These are phyloP conservation scores for Musca domestica DNA, from an alignment of 1,140 invertebrate species.

Conservation along the genomic window DNA sequence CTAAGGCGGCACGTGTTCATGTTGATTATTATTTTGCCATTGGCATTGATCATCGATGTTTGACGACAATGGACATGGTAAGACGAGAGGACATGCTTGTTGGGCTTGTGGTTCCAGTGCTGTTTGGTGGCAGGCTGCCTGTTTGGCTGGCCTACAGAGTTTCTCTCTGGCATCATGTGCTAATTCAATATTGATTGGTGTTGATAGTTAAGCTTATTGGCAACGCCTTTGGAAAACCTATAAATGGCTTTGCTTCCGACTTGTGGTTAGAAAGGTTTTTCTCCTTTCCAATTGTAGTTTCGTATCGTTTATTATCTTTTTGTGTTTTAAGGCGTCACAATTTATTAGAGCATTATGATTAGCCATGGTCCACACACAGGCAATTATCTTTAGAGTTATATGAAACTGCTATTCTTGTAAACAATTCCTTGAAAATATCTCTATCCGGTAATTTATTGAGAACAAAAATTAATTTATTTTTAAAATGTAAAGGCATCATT, in stretches of 20 bases:
- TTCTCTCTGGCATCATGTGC: conserved; percentile 3
- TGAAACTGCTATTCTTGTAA: conserved; percentile 30
- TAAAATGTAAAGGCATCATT: too few relatives aligned
- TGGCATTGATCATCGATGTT: conserved; percentile 15
- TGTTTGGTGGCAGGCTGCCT: too few relatives aligned
- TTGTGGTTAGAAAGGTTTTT: conserved; percentile 6
- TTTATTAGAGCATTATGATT: conserved; percentile 46
- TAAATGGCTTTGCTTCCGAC: conserved; percentile 20
- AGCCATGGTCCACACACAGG: neutral
- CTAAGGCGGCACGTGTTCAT: conserved; percentile 20
- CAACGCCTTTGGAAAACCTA: conserved; percentile 21
- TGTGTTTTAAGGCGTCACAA: conserved; percentile 36
- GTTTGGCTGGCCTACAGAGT: too few relatives aligned
- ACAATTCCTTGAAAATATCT: conserved; percentile 14
- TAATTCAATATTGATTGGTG: conserved; percentile 27
- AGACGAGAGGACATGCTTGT: neutral
- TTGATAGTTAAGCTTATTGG: conserved; percentile 23
- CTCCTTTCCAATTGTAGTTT: too few relatives aligned
- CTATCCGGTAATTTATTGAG: conserved; percentile 6
- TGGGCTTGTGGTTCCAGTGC: too few relatives aligned
- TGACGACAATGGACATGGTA: conserved; percentile 1
- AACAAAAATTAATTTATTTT: neutral
- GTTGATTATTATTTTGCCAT: conserved; percentile 21
- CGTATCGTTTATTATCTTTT: neutral
- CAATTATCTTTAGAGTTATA: conserved; percentile 33